These are phyloP conservation scores for Plodia interpunctella DNA, from an alignment of 1,140 invertebrate species.

Conservation along the genomic window DNA sequence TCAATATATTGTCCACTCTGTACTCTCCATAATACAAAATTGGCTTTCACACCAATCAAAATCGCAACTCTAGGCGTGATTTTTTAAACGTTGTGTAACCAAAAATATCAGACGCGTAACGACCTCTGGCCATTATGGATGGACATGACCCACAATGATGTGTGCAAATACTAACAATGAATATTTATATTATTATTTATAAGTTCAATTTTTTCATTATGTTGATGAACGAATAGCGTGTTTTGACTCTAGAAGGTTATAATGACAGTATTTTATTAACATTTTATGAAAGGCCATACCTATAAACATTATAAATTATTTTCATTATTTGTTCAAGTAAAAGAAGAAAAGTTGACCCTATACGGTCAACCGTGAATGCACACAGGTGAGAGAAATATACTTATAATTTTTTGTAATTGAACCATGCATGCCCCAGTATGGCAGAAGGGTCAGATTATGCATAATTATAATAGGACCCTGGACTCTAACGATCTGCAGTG, in stretches of 20 bases:
- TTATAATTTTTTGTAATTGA: too few relatives aligned
- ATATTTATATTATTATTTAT: too few relatives aligned
- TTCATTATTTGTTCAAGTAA: too few relatives aligned
- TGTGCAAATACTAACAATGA: not conserved
- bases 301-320: too few relatives aligned
- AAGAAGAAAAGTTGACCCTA: too few relatives aligned
- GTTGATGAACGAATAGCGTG: not conserved
- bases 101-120: constrained; percentile 26
- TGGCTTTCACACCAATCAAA: constrained; percentile 31
- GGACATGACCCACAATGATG: constrained; percentile 18
- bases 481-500: too few relatives aligned
- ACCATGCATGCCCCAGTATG: too few relatives aligned
- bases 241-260: not conserved
- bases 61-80: constrained; percentile 36
- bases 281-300: not conserved
- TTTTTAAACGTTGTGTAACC: constrained; percentile 43
- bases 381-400: too few relatives aligned
- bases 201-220: too few relatives aligned
- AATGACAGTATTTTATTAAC: not conserved
- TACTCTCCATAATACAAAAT: constrained; percentile 17
- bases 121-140: constrained; percentile 26
- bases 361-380: too few relatives aligned
- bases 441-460: too few relatives aligned
- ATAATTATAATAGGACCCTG: too few relatives aligned
- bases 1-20: not conserved